phyloP scores from a whole-genome alignment of 1,140 invertebrate genomes.

The Conopomorpha cramerella region DNA sequence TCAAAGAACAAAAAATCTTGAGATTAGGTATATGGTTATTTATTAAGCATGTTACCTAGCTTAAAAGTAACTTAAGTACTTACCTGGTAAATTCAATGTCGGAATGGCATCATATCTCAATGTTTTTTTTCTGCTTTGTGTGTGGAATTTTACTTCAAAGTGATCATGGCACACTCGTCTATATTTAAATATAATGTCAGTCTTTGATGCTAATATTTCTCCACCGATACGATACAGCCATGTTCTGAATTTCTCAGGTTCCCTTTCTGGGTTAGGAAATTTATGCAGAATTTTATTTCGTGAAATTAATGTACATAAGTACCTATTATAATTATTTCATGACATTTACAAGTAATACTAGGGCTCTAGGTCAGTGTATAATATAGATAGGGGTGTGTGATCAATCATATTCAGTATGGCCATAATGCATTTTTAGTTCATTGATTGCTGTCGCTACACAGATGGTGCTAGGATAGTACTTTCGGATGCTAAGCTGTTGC shows the following conservation, averaged over 20 bases:
- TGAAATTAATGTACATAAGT: too few relatives aligned
- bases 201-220: constrained; percentile 9
- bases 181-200: constrained; percentile 10
- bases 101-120: constrained; percentile 11
- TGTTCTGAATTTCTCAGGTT: constrained; percentile 7
- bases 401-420: background rate
- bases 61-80: too few relatives aligned
- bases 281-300: too few relatives aligned
- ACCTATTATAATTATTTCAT: too few relatives aligned
- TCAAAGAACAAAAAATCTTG: background rate
- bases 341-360: too few relatives aligned
- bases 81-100: constrained; percentile 13
- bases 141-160: constrained; percentile 11
- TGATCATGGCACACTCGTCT: constrained; percentile 14
- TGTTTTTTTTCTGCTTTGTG: constrained; percentile 8
- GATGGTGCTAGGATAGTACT: too few relatives aligned
- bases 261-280: constrained; percentile 10
- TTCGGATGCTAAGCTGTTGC: too few relatives aligned
- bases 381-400: background rate
- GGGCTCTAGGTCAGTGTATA: background rate
- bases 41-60: too few relatives aligned
- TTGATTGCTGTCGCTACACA: too few relatives aligned
- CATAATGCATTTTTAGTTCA: too few relatives aligned
- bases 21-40: too few relatives aligned
- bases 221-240: constrained; percentile 13